Evolutionary conservation across 2,113 vertebrate species (phyloP), one percentile per base, ranked within the genome.

Genomic region (Montifringilla adamsi): DNA sequence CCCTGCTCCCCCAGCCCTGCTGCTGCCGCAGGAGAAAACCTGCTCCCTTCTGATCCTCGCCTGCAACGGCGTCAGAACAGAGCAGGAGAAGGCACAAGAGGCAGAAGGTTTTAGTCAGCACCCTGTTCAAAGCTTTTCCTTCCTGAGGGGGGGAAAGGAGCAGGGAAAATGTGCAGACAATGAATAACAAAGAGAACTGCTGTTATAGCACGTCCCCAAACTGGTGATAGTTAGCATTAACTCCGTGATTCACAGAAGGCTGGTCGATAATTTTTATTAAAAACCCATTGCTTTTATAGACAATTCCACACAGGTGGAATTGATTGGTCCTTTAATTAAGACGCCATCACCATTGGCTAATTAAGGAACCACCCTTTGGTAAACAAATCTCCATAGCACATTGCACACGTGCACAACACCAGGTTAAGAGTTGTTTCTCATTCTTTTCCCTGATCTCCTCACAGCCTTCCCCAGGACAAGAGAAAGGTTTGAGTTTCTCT

Each of bases 11-110:
- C 15, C 87, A 79, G 77, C n/a, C 3, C 8, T 13, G 44, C 16
- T 87, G 44, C 62, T 94, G 94, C 93, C 95, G 58, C 66, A 49
- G 33, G n/a, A 95, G 66, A 66, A 91, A 91, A 62, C 78, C 16
- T 91, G 91, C 83, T 96, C 70, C n/a, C 55, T 66, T 97, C 94
- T 96, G 93, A 97, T 97, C 84, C 84, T 58, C 11, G 2, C 1
- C 1, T 47, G 81, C 95, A 31, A 9, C 4, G 19, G 66, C n/a
- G 94, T 89, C 91, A 85, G 69, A 95, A 89, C 63, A 73, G 82
- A 82, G 87, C 89, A 70, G 74, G 52, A 7, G 24, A 62, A 76
- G 31, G 62, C 88, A 64, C 33, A 41, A 55, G 59, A 79, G 52
- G 62, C 84, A 89, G 66, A 82, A 76, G 75, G 22, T 69, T 85